Base-by-base conservation (phyloP, 2,113 vertebrate species). In the Menidia beryllina region DNA sequence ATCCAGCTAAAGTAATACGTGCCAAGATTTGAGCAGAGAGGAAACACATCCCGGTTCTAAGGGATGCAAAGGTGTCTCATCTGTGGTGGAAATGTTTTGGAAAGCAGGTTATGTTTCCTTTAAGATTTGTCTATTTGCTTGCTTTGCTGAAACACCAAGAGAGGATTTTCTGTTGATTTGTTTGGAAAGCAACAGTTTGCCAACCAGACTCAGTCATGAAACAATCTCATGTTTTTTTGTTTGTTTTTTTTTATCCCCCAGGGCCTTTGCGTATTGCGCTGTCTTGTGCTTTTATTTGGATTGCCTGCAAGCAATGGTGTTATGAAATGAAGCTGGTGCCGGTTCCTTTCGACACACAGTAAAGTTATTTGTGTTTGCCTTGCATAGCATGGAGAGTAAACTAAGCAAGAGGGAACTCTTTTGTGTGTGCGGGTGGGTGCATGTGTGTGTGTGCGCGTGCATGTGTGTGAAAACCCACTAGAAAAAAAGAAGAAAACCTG, bases 291-390 rank as follows among this genome's bases (percentile, higher is more conserved):
- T 80, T 76, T 51, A 24, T 26, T 11, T 74, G 67, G 69, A 81
- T 66, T 62, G 57, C 58, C 65, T 71, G 64, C 19, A 43, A 57
- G 50, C 79, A 67, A 55, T 52, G 66, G 65, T 49, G 56, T 81
- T 81, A 77, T 72, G 82, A 83, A 83, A 77, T 55, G 5, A 5
- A 59, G 30, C 51, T 69, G 56, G 38, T 47, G 49, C 54, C 20
- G 14, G 56, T 75, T 39, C 30, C 60, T 72, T 73, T 69, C 3
- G 1, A 68, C 53, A 75, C 20, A 25, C 20, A 50, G 38, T 41
- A 30, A 43, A 51, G 54, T 21, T 53, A 0, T 48, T 9, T 64
- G 27, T 63, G 47, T 0, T 7, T 21, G 15, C 52, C 38, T 48
- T 24, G 25, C 21, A 24, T 38, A 24, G 23, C 20, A 62, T 38